Evolutionary conservation across 2,888 invertebrate species (phyloP), one percentile per base, ranked within the genome.

Genomic region (Drosophila melanocephala): DNA sequence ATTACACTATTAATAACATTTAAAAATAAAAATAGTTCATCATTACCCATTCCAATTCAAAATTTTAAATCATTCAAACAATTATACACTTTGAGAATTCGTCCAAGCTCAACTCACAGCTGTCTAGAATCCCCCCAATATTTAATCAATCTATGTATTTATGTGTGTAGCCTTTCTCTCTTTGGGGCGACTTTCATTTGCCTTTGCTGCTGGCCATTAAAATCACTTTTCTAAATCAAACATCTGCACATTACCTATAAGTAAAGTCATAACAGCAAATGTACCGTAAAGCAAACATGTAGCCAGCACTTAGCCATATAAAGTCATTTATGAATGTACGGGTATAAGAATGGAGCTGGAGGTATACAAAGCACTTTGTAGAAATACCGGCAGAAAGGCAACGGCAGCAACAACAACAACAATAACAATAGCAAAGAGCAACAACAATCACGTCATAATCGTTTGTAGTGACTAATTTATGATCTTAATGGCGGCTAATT

Each of bases 381-480:
- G 82, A 84, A 87, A 79, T 72, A 70, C 83, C 83, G 86, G 63
- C 83, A 63, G 59, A 65, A 80, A 81, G 52, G 83, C 73, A 80
- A 71, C 59, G 50, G 59, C 78, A 56, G 64, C 68, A 71, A 1
- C 55, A 56, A 22, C 44, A 64, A n/a, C 56, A 26, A 12, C 56
- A 51, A 26, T 60, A 63, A 22, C 19, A 73, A 44, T 19, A 67
- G 42, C 57, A 77, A 78, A 75, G 50, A 59, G n/a, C 44, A 77
- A 60, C 63, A 83, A 81, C 86, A 86, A 87, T 81, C 81, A 87
- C 87, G 78, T 87, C 87, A 89, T 90, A 89, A 89, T 85, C 85
- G 87, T 89, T 90, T 90, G 90, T 83, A 81, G 87, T 86, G 84
- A 89, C 89, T 89, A 89, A 89, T 90, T 89, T 89, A 89, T 89